A percentile compares a stretch with the other conserved stretches of the same genome.
Conservation (phyloP, 2,113 vertebrate species). For the Istiophorus platypterus region DNA sequence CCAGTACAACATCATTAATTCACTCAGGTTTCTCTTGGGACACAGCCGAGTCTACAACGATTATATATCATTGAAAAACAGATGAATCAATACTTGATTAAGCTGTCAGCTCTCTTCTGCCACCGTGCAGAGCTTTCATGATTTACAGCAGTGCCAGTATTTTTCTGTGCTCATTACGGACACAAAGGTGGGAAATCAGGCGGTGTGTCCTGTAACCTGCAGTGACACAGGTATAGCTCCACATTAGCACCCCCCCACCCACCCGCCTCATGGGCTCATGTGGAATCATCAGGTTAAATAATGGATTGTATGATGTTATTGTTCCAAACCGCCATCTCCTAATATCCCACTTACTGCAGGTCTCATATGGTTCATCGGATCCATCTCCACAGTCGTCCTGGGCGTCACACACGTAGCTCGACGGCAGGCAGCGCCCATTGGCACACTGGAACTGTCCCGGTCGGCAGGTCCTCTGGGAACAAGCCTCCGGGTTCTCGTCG, state of each 20-base stretch:
- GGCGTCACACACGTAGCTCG: slow-evolving; percentile 73
- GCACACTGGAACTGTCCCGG: slow-evolving; percentile 76
- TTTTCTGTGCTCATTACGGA: slow-evolving; percentile 1
- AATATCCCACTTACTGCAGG: slow-evolving; percentile 76
- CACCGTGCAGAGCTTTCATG: background rate
- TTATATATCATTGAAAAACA: slow-evolving; percentile 16
- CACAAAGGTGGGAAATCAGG: background rate
- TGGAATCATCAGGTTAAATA: background rate
- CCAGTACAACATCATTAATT: slow-evolving; percentile 22
- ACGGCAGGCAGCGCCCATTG: slow-evolving; percentile 70
- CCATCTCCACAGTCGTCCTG: slow-evolving; percentile 78
- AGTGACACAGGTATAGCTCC: background rate
- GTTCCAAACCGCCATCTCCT: background rate
- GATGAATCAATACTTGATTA: slow-evolving; percentile 23
- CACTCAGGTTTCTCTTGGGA: background rate
- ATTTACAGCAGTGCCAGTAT: background rate
- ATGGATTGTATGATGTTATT: background rate
- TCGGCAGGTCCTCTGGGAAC: slow-evolving; percentile 76
- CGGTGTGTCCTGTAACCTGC: background rate
- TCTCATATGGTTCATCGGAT: slow-evolving; percentile 77
- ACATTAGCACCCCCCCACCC: no score
- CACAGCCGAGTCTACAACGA: slow-evolving; percentile 13
- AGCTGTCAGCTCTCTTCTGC: slow-evolving; percentile 18
- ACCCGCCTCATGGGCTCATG: no score
- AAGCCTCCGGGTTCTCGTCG: slow-evolving; percentile 79